Evolutionary conservation across 2,113 vertebrate species (phyloP).

Genomic region (Callocephalon fimbriatum): DNA sequence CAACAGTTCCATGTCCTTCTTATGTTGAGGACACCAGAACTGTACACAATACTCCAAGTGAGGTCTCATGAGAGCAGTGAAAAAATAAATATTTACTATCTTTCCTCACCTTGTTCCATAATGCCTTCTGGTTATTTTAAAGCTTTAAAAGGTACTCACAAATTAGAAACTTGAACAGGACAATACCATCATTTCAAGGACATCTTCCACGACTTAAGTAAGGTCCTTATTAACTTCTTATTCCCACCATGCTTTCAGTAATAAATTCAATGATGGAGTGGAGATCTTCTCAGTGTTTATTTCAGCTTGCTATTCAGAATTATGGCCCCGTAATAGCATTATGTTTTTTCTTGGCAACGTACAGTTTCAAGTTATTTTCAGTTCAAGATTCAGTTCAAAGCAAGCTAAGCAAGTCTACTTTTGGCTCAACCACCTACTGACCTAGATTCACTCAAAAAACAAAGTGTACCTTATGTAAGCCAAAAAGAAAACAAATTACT

Average conservation of each 20-base stretch:
- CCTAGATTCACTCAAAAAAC: neutral
- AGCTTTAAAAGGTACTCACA: neutral
- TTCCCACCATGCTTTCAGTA: neutral
- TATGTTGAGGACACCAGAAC: no score
- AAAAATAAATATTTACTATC: neutral
- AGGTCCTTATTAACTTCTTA: neutral
- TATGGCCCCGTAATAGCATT: neutral
- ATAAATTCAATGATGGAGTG: neutral
- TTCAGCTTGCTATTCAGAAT: neutral
- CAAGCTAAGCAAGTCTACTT: neutral
- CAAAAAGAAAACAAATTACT: neutral
- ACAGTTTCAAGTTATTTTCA: neutral
- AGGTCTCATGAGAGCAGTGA: no score
- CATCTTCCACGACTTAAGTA: neutral
- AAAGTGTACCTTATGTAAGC: neutral
- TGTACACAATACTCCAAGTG: no score
- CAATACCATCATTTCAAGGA: neutral
- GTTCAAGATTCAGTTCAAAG: neutral
- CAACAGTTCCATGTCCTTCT: no score
- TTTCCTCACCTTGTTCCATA: neutral
- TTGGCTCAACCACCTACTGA: neutral
- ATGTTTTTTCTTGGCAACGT: neutral
- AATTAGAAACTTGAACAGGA: neutral
- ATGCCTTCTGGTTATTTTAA: neutral
- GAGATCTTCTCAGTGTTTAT: neutral